phyloP scores from a whole-genome alignment of 1,140 invertebrate species.

The Stegodyphus mimosarum region DNA sequence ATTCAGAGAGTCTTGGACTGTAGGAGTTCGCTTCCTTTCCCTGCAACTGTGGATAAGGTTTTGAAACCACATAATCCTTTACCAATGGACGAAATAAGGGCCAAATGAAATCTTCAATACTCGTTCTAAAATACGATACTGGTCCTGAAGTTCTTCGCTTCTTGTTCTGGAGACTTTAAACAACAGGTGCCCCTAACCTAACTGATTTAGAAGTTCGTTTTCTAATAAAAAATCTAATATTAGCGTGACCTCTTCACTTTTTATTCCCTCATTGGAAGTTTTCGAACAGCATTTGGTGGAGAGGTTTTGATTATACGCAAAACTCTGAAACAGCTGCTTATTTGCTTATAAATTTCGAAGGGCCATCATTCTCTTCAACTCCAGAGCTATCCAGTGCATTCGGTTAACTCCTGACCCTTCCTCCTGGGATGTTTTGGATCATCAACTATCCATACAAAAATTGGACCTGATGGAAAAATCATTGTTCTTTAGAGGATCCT shows the following conservation, averaged over 20 bases:
- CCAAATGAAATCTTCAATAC: neutral
- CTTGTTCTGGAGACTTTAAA: neutral
- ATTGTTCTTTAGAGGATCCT: neutral
- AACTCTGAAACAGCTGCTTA: neutral
- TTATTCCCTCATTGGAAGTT: neutral
- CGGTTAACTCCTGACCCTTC: neutral
- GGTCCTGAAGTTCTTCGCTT: neutral
- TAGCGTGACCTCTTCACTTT: neutral
- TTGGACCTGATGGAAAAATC: neutral
- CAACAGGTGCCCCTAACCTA: neutral
- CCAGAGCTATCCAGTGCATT: neutral
- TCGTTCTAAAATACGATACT: neutral
- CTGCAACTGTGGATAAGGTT: neutral
- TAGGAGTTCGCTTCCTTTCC: neutral
- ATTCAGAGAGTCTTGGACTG: neutral
- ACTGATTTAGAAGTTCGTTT: neutral
- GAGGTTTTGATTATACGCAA: neutral
- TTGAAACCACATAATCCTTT: neutral
- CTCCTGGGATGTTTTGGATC: neutral
- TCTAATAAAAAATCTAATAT: neutral
- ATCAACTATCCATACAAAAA: neutral
- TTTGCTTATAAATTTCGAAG: neutral
- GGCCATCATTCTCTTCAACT: neutral
- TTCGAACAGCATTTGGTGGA: neutral
- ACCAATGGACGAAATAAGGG: neutral